Evolutionary conservation across 2,113 vertebrate species (phyloP), one percentile per base, ranked within the genome.

Genomic region (Malurus alboscapulatus): DNA sequence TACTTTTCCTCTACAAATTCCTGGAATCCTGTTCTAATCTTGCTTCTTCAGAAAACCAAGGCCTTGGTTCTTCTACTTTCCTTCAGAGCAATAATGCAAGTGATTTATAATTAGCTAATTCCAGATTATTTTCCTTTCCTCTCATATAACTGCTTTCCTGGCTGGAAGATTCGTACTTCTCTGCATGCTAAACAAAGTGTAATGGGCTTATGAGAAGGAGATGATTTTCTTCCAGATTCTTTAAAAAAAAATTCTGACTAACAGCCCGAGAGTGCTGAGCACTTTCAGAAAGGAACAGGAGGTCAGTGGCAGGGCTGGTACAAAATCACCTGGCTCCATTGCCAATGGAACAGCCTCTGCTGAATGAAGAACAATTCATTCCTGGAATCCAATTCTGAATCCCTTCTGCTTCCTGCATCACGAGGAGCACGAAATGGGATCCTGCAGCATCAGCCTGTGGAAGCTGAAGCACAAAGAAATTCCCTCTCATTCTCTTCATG

Each of bases 401-500:
- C 27, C 9, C n/a, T 59, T 51, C 24, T 38, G 34, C 40, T 61
- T 38, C 48, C 58, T n/a, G 5, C 40, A 12, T 8, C 38, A 0
- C 3, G 22, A 66, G 19, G 4, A 42, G 19, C 48, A 12, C 30
- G 29, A 2, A 47, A 5, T 2, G 12, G 2, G 22, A 32, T 3
- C n/a, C 15, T n/a, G 26, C 40, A 80, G 32, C 24, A 36, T 3
- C 48, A 21, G 45, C 38, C 34, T 6, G 8, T 55, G 66, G 53
- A 59, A 81, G 32, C 10, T 59, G 25, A 62, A 48, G 15, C 1
- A 5, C 38, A 61, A 14, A 61, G 54, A 29, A 55, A 40, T 15
- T 55, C 40, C 34, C n/a, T 3, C 0, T 19, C 10, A 14, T 25
- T 40, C 22, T 7, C 65, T 48, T 71, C 4, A 4, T 29, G 8